Evolutionary conservation across 2,113 vertebrate species (phyloP).

Genomic region (Diglossa brunneiventris): DNA sequence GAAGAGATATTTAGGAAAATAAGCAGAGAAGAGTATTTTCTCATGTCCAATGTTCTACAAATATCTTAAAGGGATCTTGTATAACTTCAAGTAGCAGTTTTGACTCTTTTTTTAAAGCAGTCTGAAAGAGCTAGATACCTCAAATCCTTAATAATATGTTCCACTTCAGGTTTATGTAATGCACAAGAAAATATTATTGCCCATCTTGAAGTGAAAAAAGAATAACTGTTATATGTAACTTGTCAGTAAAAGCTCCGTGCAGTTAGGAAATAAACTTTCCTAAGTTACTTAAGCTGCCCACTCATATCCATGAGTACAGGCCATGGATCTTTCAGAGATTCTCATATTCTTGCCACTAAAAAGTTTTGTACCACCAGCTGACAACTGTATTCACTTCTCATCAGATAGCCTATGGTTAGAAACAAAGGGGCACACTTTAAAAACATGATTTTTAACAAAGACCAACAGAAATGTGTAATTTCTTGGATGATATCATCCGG

Average conservation of each 20-base stretch:
- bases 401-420: conserved; percentile 24
- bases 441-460: conserved; percentile 27
- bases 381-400: not conserved
- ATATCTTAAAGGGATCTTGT: not conserved
- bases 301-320: not conserved
- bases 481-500: conserved; percentile 39
- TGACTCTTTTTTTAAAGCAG: not conserved
- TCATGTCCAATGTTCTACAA: not conserved
- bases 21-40: not conserved
- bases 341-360: conserved; percentile 8
- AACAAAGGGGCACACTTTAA: not conserved
- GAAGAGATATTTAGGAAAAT: not conserved
- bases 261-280: conserved; percentile 22
- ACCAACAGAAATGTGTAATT: conserved; percentile 25
- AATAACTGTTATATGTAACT: not conserved
- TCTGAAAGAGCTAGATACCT: not conserved
- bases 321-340: not conserved
- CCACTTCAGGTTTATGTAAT: not conserved
- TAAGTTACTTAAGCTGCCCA: not conserved
- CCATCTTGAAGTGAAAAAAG: not conserved
- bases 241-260: not conserved
- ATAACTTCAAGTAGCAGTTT: not conserved
- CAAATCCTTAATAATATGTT: not conserved
- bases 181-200: not conserved
- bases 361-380: conserved; percentile 5